phyloP scores from a whole-genome alignment of 2,888 invertebrate genomes.

The Acronicta leporina region DNA sequence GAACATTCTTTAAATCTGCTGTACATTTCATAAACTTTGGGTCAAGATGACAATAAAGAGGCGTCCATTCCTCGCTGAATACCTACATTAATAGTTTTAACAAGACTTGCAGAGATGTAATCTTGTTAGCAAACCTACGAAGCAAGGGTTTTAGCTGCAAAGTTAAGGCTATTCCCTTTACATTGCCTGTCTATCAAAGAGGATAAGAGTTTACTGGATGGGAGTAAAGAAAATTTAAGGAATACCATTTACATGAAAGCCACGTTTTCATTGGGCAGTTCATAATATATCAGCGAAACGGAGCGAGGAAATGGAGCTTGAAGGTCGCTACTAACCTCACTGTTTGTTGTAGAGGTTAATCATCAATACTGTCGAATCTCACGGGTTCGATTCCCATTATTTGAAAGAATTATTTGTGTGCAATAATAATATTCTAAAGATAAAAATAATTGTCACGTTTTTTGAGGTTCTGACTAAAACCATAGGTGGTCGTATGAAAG shows the following conservation, averaged over 20 bases:
- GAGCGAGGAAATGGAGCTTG: no score
- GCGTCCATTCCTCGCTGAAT: slow-evolving; percentile 49
- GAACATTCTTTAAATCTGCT: no score
- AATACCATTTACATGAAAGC: background rate
- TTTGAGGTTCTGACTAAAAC: no score
- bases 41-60: slow-evolving; percentile 49
- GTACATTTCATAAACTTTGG: slow-evolving; percentile 21
- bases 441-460: no score
- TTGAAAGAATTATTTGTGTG: no score
- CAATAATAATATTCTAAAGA: no score
- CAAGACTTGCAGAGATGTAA: slow-evolving; percentile 75
- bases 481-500: no score
- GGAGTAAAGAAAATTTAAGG: background rate
- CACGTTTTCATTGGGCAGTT: background rate
- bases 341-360: no score
- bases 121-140: slow-evolving; percentile 80
- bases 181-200: slow-evolving; percentile 54
- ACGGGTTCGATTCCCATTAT: no score
- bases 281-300: background rate
- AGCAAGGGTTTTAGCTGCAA: slow-evolving; percentile 72
- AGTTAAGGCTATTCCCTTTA: slow-evolving; percentile 81
- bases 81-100: slow-evolving; percentile 77
- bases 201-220: background rate
- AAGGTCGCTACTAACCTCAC: no score
- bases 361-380: no score